Conservation (phyloP, 2,113 vertebrate species). For the Phocoena sinus region DNA sequence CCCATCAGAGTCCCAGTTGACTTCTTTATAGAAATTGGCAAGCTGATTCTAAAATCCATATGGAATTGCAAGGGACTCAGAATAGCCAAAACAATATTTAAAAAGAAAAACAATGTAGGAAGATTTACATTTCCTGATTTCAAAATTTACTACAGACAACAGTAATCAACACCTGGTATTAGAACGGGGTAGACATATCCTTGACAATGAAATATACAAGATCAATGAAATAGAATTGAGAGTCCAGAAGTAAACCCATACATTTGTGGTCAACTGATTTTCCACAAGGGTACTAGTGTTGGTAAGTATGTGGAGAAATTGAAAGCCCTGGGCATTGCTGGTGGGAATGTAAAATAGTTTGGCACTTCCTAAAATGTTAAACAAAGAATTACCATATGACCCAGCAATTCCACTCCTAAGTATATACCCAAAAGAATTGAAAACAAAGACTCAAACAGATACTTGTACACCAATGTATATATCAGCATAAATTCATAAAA, state of each 20-base stretch:
- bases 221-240: not conserved
- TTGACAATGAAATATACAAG: not conserved
- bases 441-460: not conserved
- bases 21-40: not conserved
- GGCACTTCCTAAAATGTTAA: not conserved
- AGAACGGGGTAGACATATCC: not conserved
- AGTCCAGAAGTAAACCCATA: not conserved
- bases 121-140: not conserved
- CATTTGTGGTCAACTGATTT: not conserved
- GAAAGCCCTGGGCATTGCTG: not conserved
- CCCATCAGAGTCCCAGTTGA: not conserved
- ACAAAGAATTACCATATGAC: not conserved
- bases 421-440: not conserved
- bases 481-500: slow-evolving; percentile 4
- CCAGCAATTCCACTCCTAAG: not conserved
- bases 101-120: not conserved
- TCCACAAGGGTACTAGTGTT: not conserved
- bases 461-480: not conserved
- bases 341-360: not conserved
- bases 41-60: not conserved
- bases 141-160: not conserved
- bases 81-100: not conserved
- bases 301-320: not conserved
- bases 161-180: not conserved
- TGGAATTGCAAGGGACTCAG: not conserved